Conservation (phyloP, 2,888 invertebrate species). For the Pteria penguin region DNA sequence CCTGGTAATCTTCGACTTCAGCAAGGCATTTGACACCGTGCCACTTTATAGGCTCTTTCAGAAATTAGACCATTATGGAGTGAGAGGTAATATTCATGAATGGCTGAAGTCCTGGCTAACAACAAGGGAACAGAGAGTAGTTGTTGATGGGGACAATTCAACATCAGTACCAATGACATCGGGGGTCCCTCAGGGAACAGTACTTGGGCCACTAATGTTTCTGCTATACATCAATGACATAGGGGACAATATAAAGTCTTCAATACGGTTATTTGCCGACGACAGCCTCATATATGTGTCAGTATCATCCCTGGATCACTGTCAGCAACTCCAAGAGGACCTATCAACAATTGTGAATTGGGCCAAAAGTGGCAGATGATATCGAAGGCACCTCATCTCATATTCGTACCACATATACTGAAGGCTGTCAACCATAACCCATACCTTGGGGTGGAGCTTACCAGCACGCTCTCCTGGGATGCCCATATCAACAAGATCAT, state of each 20-base stretch:
- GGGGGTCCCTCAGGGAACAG: background rate
- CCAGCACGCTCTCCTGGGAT: too few species aligned
- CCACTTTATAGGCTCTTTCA: background rate
- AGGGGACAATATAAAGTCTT: background rate
- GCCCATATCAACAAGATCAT: too few species aligned
- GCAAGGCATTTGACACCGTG: background rate
- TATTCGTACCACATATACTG: too few species aligned
- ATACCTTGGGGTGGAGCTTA: too few species aligned
- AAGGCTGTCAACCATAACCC: too few species aligned
- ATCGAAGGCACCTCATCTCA: too few species aligned
- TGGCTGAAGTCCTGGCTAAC: background rate
- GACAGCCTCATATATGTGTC: background rate
- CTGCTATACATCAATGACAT: background rate
- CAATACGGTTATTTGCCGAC: background rate
- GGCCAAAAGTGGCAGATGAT: background rate
- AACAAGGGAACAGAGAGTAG: background rate
- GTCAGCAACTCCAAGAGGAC: background rate
- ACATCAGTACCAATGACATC: background rate
- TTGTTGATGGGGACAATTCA: background rate
- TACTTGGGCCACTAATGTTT: background rate
- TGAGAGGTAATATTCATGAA: conserved; percentile 1
- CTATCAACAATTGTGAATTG: background rate
- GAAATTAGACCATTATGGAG: background rate
- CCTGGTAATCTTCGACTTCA: background rate
- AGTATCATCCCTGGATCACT: background rate